A percentile compares a stretch with the other conserved stretches of the same genome.
Conservation (phyloP, 1,140 invertebrate genomes). For the Drosophila pruinosa region DNA sequence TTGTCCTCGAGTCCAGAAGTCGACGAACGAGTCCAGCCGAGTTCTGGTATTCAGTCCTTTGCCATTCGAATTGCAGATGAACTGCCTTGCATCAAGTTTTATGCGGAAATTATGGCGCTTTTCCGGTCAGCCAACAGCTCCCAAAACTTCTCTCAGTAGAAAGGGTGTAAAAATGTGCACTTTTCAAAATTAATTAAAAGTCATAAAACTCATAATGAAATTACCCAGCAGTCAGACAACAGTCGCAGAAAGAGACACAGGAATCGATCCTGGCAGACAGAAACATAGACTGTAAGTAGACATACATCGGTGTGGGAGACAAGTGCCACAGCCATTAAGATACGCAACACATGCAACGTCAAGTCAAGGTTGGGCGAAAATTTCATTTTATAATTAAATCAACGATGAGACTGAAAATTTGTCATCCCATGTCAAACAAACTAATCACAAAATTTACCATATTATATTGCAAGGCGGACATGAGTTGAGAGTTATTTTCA, state of each 20-base stretch:
- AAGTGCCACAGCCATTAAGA: not conserved
- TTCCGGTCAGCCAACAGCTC: slow-evolving; percentile 46
- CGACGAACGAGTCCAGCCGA: slow-evolving; percentile 3
- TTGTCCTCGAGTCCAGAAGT: not conserved
- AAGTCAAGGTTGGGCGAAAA: slow-evolving; percentile 19
- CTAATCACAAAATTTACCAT: slow-evolving; percentile 31
- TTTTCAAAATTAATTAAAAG: slow-evolving; percentile 76
- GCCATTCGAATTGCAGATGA: slow-evolving; percentile 66
- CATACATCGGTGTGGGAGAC: slow-evolving; percentile 17
- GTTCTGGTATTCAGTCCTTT: not conserved
- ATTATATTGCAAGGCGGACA: not conserved
- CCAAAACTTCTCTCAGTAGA: not conserved
- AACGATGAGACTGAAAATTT: slow-evolving; percentile 58
- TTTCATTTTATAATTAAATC: slow-evolving; percentile 62
- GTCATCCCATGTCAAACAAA: slow-evolving; percentile 38
- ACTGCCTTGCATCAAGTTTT: slow-evolving; percentile 69
- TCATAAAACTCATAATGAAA: slow-evolving; percentile 79
- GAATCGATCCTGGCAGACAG: not conserved
- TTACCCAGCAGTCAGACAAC: slow-evolving; percentile 52
- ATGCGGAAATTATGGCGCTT: slow-evolving; percentile 69
- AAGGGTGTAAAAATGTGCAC: slow-evolving; percentile 69
- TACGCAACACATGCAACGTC: slow-evolving; percentile 28
- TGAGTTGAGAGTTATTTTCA: not conserved
- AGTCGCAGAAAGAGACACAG: not conserved
- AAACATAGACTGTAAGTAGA: not conserved